phyloP scores from a whole-genome alignment of 2,888 invertebrate species.

The Hydrotaea cyrtoneurina region DNA sequence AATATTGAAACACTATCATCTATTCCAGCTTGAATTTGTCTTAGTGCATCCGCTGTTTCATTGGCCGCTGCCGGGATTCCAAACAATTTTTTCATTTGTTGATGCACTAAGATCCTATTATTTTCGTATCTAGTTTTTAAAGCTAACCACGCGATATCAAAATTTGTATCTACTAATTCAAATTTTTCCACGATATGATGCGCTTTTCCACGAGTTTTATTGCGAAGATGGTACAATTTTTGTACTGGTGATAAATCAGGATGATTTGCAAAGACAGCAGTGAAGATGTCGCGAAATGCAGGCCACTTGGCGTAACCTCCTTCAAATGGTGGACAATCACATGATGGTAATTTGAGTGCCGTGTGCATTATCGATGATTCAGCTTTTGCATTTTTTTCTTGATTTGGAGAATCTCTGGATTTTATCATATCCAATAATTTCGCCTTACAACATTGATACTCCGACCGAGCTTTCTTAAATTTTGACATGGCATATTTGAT shows the following conservation, averaged over 20 bases:
- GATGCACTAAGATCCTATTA: constrained; percentile 7
- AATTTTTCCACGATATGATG: constrained; percentile 35
- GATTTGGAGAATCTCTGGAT: no score
- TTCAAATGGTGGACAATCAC: neutral
- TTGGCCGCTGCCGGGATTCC: neutral
- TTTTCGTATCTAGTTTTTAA: constrained; percentile 31
- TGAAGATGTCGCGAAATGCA: constrained; percentile 14
- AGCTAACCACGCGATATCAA: constrained; percentile 31
- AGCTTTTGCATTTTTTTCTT: no score
- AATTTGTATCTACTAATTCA: constrained; percentile 21
- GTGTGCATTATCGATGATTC: neutral
- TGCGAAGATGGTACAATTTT: constrained; percentile 20
- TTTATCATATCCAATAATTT: no score
- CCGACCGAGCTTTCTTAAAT: no score
- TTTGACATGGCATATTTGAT: no score
- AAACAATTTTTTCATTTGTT: neutral
- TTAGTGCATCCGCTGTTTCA: no score
- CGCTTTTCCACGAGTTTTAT: constrained; percentile 39
- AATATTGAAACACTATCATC: constrained; percentile 6
- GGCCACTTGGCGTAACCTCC: constrained; percentile 15
- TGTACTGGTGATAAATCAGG: constrained; percentile 15
- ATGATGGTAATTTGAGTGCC: neutral
- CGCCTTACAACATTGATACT: no score
- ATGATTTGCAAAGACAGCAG: neutral
- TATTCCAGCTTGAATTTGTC: no score